These are phyloP conservation scores for Sanderia malayensis DNA, from an alignment of 30 jellyfish, hydroid and myxozoan species.

Conservation along the genomic window DNA sequence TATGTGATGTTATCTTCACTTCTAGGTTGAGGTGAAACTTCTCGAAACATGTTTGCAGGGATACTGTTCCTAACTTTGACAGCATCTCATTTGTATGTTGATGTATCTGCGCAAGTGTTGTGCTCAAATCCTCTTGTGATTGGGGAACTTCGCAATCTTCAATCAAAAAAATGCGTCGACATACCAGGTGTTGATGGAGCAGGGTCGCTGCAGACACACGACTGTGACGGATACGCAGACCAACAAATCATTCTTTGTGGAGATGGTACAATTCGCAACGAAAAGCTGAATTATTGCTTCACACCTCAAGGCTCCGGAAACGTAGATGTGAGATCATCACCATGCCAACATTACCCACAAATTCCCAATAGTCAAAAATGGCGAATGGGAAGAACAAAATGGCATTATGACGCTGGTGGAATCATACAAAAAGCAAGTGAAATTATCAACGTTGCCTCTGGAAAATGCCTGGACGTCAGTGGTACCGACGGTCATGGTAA, in stretches of 20 bases:
- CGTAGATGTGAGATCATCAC: neutral
- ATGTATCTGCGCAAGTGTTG: too few relatives aligned
- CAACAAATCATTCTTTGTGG: conserved; percentile 6
- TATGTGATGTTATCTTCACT: too few relatives aligned
- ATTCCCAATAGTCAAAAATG: conserved; percentile 3
- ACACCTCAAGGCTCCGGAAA: neutral
- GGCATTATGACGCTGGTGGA: neutral
- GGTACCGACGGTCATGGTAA: neutral
- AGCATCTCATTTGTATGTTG: too few relatives aligned
- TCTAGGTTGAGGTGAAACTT: too few relatives aligned
- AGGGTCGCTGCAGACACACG: too few relatives aligned
- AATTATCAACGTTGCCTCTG: neutral
- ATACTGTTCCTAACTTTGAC: too few relatives aligned
- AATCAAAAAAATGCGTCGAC: too few relatives aligned
- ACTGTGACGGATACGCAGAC: too few relatives aligned
- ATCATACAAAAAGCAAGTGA: conserved; percentile 1
- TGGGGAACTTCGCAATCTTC: too few relatives aligned
- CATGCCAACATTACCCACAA: neutral
- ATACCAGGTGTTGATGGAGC: too few relatives aligned
- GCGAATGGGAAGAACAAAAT: neutral
- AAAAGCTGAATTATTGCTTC: neutral
- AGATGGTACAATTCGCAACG: conserved; percentile 10
- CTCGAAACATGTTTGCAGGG: too few relatives aligned
- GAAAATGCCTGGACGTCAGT: neutral
- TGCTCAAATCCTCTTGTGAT: too few relatives aligned